Conservation (phyloP, 2,797 vertebrate genomes). For the Trematomus bernacchii region DNA sequence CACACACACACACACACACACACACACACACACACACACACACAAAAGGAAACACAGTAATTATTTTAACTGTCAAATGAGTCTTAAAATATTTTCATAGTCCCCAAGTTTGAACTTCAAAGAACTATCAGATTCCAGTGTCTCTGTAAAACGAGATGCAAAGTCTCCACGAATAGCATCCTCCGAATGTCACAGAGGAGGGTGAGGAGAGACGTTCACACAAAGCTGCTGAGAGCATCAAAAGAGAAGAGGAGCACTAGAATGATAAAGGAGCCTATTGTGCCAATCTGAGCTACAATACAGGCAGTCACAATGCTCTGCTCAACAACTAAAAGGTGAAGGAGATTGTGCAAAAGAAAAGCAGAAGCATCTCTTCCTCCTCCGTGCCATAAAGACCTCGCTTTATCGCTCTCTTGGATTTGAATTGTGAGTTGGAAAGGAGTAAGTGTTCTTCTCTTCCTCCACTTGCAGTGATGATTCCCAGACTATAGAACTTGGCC, state of each 20-base stretch:
- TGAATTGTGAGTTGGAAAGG: too few relatives aligned
- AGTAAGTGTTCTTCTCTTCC: neutral
- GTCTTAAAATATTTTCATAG: conserved; percentile 18
- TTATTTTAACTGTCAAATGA: conserved; percentile 60
- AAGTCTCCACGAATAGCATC: conserved; percentile 22
- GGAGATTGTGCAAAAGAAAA: conserved; percentile 10
- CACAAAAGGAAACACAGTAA: conserved; percentile 27
- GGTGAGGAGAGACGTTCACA: conserved; percentile 16
- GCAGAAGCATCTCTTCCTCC: conserved; percentile 8
- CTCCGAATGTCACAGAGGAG: conserved; percentile 42
- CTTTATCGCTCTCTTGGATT: neutral
- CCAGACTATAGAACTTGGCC: neutral
- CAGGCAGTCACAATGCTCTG: conserved; percentile 18
- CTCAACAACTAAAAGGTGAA: conserved; percentile 14
- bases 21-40: neutral
- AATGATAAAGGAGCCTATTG: conserved; percentile 42
- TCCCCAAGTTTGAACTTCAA: conserved; percentile 45
- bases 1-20: too few relatives aligned
- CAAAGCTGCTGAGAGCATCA: conserved; percentile 34
- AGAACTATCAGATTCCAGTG: conserved; percentile 21
- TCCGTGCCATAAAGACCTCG: neutral
- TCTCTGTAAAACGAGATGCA: conserved; percentile 29
- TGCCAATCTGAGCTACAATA: conserved; percentile 33
- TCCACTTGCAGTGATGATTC: neutral
- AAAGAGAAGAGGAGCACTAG: conserved; percentile 21